Conservation (phyloP, 2,888 invertebrate species). For the Drosophila paranaensis region DNA sequence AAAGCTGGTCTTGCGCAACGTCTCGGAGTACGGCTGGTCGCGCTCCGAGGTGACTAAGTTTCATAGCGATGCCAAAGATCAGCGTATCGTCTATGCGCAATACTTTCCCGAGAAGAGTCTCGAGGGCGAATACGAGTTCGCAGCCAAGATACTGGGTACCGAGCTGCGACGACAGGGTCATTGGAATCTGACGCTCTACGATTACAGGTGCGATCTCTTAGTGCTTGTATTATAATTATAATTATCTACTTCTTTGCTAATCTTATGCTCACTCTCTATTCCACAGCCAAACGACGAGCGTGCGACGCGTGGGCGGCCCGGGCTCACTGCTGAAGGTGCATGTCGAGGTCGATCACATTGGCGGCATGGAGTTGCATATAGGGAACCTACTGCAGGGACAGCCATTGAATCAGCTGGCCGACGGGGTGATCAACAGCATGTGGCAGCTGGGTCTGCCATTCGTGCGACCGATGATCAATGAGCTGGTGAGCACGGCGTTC, state of each 20-base stretch:
- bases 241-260: not conserved
- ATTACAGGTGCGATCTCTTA: conserved; percentile 85
- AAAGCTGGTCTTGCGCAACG: conserved; percentile 89
- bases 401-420: conserved; percentile 88
- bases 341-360: conserved; percentile 90
- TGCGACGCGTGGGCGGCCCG: conserved; percentile 84
- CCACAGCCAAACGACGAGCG: conserved; percentile 85
- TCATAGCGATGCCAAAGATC: conserved; percentile 88
- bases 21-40: conserved; percentile 91
- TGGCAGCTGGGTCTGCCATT: conserved; percentile 93
- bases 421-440: conserved; percentile 91
- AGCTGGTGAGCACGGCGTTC: conserved; percentile 92
- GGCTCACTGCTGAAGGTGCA: conserved; percentile 87
- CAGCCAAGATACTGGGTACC: conserved; percentile 88
- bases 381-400: conserved; percentile 89
- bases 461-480: conserved; percentile 91
- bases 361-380: conserved; percentile 91
- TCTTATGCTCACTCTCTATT: not conserved
- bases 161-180: conserved; percentile 88
- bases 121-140: conserved; percentile 89
- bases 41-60: conserved; percentile 91
- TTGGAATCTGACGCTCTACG: conserved; percentile 91
- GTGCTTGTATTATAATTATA: not conserved
- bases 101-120: conserved; percentile 93
- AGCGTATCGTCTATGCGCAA: conserved; percentile 90